These are phyloP conservation scores for Epinephelus lanceolatus DNA, from an alignment of 2,113 vertebrate genomes.

Conservation along the genomic window DNA sequence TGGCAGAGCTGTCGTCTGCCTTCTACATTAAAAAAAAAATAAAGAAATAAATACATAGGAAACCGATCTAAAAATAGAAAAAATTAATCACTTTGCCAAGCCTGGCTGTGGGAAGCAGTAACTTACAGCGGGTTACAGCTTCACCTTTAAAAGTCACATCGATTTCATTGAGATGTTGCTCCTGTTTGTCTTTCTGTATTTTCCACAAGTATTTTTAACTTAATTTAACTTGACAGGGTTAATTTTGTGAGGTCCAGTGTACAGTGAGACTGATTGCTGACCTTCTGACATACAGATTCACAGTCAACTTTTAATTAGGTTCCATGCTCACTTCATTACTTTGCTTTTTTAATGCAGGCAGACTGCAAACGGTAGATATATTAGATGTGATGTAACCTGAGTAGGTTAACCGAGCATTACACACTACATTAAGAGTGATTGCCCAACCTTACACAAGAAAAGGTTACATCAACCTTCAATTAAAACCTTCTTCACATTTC, in stretches of 20 bases:
- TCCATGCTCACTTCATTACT: constrained; percentile 67
- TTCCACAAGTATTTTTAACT: constrained; percentile 45
- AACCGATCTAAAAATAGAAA: constrained; percentile 76
- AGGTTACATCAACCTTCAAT: constrained; percentile 82
- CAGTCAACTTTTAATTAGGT: constrained; percentile 75
- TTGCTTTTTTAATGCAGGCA: constrained; percentile 62
- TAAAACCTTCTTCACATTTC: constrained; percentile 55
- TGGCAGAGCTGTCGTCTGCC: constrained; percentile 66
- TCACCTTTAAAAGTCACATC: constrained; percentile 48
- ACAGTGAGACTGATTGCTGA: constrained; percentile 70
- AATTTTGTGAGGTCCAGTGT: constrained; percentile 59
- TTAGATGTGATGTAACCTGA: constrained; percentile 77
- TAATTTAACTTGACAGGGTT: constrained; percentile 78
- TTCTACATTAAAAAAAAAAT: constrained; percentile 54
- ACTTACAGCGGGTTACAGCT: constrained; percentile 41
- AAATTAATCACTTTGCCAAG: constrained; percentile 55
- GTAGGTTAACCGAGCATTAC: constrained; percentile 74
- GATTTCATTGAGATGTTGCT: constrained; percentile 32
- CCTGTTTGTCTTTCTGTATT: constrained; percentile 32
- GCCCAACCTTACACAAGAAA: constrained; percentile 68
- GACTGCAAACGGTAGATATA: constrained; percentile 64
- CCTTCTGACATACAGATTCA: constrained; percentile 66
- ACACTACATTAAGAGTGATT: constrained; percentile 78
- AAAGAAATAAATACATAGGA: constrained; percentile 58
- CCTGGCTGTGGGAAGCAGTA: constrained; percentile 33